These are phyloP conservation scores for Leptonema lineaticorne DNA, from an alignment of 1,140 invertebrate genomes.

Conservation along the genomic window DNA sequence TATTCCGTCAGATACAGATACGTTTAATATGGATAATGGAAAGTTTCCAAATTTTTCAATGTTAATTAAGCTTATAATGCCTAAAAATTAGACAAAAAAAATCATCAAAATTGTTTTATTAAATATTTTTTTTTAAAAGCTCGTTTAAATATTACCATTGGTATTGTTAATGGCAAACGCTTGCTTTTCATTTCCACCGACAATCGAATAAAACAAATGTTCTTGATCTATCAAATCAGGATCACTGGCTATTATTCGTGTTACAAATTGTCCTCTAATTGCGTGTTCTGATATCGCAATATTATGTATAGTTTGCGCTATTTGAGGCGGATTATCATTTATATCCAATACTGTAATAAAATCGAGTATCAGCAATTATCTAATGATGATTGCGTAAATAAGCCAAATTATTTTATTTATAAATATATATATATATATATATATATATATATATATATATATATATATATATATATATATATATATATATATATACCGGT, in stretches of 20 bases:
- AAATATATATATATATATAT: no score
- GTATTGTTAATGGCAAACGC: slow-evolving; percentile 69
- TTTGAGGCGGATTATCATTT: slow-evolving; percentile 80
- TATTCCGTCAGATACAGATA: slow-evolving; percentile 86
- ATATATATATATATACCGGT: no score
- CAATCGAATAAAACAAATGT: slow-evolving; percentile 75
- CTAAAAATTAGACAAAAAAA: slow-evolving; percentile 59
- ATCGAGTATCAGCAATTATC: no score
- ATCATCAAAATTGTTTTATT: slow-evolving; percentile 1
- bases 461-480: no score
- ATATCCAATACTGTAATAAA: slow-evolving; percentile 66
- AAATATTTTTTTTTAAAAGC: not conserved
- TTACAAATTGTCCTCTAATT: slow-evolving; percentile 80
- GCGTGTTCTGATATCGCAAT: slow-evolving; percentile 78
- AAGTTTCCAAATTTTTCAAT: slow-evolving; percentile 61
- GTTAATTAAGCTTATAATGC: slow-evolving; percentile 62
- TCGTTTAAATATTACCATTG: slow-evolving; percentile 31
- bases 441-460: no score
- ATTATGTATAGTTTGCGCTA: slow-evolving; percentile 76
- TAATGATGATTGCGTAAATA: no score
- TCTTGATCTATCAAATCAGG: slow-evolving; percentile 72
- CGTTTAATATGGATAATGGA: slow-evolving; percentile 68
- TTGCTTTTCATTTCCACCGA: slow-evolving; percentile 82
- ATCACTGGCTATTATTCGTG: slow-evolving; percentile 79
- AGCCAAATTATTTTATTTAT: no score